These are phyloP conservation scores for Platichthys flesus DNA, from an alignment of 2,113 vertebrate genomes.

Conservation along the genomic window DNA sequence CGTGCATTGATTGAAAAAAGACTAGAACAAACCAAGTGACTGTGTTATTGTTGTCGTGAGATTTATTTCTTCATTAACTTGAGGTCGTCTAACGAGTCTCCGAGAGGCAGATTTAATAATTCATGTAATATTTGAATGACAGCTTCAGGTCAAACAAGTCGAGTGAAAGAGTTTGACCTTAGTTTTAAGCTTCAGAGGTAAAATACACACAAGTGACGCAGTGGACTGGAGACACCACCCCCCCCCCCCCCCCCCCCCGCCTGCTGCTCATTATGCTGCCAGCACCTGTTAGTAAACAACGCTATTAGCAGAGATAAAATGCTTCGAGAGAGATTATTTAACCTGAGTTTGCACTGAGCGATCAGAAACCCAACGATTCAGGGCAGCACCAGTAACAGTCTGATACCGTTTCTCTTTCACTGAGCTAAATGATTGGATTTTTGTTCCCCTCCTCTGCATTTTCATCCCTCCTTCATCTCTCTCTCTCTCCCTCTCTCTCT, in stretches of 20 bases:
- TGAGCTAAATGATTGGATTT: conserved; percentile 28
- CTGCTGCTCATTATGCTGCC: conserved; percentile 39
- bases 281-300: conserved; percentile 47
- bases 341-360: conserved; percentile 12
- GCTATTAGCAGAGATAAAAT: conserved; percentile 51
- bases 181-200: not conserved
- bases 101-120: too few relatives aligned
- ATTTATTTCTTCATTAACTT: too few relatives aligned
- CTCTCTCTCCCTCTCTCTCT: not conserved
- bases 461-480: not conserved
- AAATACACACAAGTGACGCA: conserved; percentile 15
- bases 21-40: not conserved
- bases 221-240: too few relatives aligned
- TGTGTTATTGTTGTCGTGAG: too few relatives aligned
- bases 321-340: conserved; percentile 38
- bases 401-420: conserved; percentile 11
- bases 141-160: not conserved
- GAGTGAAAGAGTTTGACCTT: conserved; percentile 19
- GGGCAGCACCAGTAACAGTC: conserved; percentile 14
- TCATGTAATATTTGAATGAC: not conserved
- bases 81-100: too few relatives aligned
- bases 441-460: not conserved
- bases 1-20: not conserved
- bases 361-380: conserved; percentile 4
- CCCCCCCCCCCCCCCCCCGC: not conserved